Evolutionary conservation across 1,140 invertebrate species (phyloP).

Genomic region (Mercenaria mercenaria): DNA sequence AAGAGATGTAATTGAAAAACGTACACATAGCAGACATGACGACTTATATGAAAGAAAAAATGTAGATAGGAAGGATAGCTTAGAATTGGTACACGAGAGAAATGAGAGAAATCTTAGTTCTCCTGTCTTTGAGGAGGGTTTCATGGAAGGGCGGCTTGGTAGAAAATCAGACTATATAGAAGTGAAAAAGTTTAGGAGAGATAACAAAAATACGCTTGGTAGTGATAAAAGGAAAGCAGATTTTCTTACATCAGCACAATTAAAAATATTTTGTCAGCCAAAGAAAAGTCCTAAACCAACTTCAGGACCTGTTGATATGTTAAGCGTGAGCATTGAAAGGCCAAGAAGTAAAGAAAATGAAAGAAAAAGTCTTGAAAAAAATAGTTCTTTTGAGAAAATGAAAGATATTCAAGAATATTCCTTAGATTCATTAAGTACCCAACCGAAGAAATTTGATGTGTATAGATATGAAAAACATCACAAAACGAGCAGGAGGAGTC

Average conservation of each 20-base stretch:
- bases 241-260: slow-evolving; percentile 16
- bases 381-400: neutral
- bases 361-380: neutral
- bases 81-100: neutral
- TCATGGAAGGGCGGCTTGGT: neutral
- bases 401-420: neutral
- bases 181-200: slow-evolving; percentile 15
- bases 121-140: neutral
- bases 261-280: slow-evolving; percentile 6
- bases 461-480: slow-evolving; percentile 23
- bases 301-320: neutral
- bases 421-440: neutral
- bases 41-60: slow-evolving; percentile 14
- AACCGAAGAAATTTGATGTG: neutral
- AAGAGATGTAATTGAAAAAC: neutral
- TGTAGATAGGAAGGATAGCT: neutral
- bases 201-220: neutral
- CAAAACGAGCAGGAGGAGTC: neutral
- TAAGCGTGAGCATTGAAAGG: neutral
- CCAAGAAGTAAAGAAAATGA: neutral
- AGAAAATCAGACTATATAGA: slow-evolving; percentile 34
- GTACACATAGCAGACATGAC: neutral
- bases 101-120: neutral
- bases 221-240: slow-evolving; percentile 8
- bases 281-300: neutral